Evolutionary conservation across 1,140 invertebrate species (phyloP), one percentile per base, ranked within the genome.

Genomic region (Bombus huntii): DNA sequence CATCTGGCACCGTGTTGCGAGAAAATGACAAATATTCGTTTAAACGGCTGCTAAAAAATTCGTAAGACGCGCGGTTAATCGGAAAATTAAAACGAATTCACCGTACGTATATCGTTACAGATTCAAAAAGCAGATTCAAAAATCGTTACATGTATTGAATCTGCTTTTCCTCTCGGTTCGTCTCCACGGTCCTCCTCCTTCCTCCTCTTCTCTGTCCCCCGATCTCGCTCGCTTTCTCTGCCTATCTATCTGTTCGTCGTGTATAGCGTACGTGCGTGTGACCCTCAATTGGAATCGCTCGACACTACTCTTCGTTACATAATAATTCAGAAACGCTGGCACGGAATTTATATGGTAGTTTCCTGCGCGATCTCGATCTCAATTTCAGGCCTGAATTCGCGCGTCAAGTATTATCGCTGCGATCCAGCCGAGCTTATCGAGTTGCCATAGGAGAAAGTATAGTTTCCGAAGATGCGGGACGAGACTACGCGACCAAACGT

Each of bases 301-400:
- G 87, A 90, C 81, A 87, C 83, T 88, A 88, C 89, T 88, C 86
- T 91, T 73, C n/a, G 84, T 93, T 93, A 92, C 84, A 89, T 93
- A 91, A 89, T 87, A 89, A 91, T 92, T 88, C 83, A 77, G 78
- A 88, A 87, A 89, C 39, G 44, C 34, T 73, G 42, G 34, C 47
- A 76, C 39, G 39, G 47, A 57, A 87, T 83, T 76, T 70, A 53
- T 39, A 59, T 31, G 44, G 4, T 37, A 71, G n/a, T 76, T 74
- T 62, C n/a, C 47, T 31, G 47, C n/a, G 12, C 66, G 44, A 68
- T 75, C 73, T 57, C 44, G n/a, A 72, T 72, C 77, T 79, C 65
- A 28, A 72, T 72, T 71, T 39, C 44, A 8, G 28, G 39, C 59
- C n/a, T 31, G 42, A 72, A 73, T 81, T 59, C 47, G 47, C 70